Base-by-base conservation (phyloP, 2,797 vertebrate genomes). In the Crocidura indochinensis region DNA sequence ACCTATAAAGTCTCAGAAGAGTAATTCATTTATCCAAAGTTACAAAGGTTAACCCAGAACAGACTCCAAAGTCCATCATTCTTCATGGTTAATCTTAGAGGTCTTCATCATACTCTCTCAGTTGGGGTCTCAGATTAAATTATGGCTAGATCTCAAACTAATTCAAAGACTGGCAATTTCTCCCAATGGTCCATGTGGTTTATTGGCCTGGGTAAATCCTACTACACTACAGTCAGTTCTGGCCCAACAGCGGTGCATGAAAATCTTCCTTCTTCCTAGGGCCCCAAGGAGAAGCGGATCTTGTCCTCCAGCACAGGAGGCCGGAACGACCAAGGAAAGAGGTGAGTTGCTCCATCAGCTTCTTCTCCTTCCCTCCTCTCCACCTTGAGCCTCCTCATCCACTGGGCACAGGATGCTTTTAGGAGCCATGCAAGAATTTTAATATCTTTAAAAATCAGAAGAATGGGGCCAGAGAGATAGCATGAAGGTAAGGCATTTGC, bases 231-330 rank as follows among this genome's bases (percentile, higher is more conserved):
- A 89, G 53, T 44, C 44, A 71, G 49, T 11, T 38, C 62, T 53
- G 24, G 17, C 62, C 79, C 62, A 77, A 38, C 26, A 81, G 46
- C 31, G 5, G 6, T 14, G 14, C 10, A 3, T 51, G n/a, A 4
- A 72, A 49, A 53, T 38, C 92, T 79, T 88, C 47, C 6, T 47
- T 44, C 64, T 89, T 82, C 67, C 73, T 91, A 99, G 99, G 98
- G 89, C 46, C 98, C 98, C 6, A 99, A 99, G 97, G 99, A 99
- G 49, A 99, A 98, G 96, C 99, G 99, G 97, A 96, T 98, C 29
- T 92, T 97, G 60, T 88, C 96, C 4, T 98, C 98, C 87, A 98
- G 96, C 88, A 97, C 98, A 0, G 88, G 95, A 38, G 97, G 94
- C 92, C 98, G 97, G 87, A 98, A 95, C 65, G 99, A 99, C 94